phyloP scores from a whole-genome alignment of 1,140 invertebrate species.

The Matsumurasca onukii region DNA sequence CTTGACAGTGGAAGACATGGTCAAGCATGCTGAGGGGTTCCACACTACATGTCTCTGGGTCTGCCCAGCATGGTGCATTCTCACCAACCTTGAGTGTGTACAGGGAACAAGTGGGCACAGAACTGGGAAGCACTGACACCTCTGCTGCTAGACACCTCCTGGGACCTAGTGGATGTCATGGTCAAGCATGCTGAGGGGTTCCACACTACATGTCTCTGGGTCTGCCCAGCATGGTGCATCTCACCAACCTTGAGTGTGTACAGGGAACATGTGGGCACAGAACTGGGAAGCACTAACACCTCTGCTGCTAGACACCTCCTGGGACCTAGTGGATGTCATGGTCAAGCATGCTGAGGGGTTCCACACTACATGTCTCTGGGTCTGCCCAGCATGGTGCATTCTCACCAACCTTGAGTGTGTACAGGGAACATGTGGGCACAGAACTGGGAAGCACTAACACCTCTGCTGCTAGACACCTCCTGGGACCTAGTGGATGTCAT shows the following conservation, averaged over 20 bases:
- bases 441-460: conserved; percentile 56
- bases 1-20: conserved; percentile 59
- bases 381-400: conserved; percentile 57
- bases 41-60: conserved; percentile 63
- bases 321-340: conserved; percentile 57
- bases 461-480: conserved; percentile 50
- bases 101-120: conserved; percentile 61
- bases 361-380: conserved; percentile 63
- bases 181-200: conserved; percentile 62
- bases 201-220: conserved; percentile 63
- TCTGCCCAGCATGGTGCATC: conserved; percentile 57
- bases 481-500: conserved; percentile 55
- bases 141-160: conserved; percentile 49
- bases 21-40: conserved; percentile 61
- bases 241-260: no score
- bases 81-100: no score
- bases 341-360: conserved; percentile 62
- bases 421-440: conserved; percentile 61
- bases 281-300: conserved; percentile 57
- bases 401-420: no score
- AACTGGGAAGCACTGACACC: conserved; percentile 57
- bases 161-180: conserved; percentile 57
- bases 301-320: conserved; percentile 49
- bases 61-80: conserved; percentile 57
- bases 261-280: conserved; percentile 61